Percentiles rank a stretch among this genome's conserved stretches.
Conservation (phyloP, 2,113 vertebrate species). For the Rostratula benghalensis region DNA sequence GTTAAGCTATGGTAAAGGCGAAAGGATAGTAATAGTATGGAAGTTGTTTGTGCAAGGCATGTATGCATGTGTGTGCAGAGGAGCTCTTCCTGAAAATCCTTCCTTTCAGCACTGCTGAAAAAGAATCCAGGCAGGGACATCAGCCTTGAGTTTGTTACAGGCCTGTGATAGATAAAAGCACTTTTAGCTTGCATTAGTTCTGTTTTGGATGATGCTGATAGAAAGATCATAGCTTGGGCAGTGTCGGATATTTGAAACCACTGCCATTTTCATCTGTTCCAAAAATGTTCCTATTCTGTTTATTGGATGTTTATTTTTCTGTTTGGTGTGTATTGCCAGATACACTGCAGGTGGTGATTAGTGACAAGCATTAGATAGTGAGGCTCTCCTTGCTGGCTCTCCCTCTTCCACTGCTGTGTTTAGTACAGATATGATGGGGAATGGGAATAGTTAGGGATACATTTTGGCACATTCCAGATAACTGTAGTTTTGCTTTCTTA, state of each 20-base stretch:
- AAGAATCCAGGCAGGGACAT: neutral
- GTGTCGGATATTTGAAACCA: neutral
- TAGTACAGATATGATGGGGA: neutral
- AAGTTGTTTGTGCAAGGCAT: neutral
- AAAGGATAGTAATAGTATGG: neutral
- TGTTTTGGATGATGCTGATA: accelerated
- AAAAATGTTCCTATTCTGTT: neutral
- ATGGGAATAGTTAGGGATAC: neutral
- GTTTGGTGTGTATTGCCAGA: neutral
- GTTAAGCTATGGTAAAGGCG: neutral
- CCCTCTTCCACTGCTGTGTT: neutral
- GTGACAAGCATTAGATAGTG: neutral
- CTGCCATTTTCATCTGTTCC: neutral
- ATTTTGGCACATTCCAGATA: neutral
- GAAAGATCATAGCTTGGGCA: neutral
- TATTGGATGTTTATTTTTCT: neutral
- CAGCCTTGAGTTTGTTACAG: neutral
- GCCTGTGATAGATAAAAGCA: neutral
- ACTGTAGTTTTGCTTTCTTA: neutral
- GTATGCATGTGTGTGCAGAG: accelerated
- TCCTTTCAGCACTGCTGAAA: too few relatives aligned
- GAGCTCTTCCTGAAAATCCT: neutral
- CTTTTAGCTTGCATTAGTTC: neutral
- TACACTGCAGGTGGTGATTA: neutral
- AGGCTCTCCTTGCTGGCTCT: neutral